phyloP scores from a whole-genome alignment of 2,797 vertebrate genomes.

The Furcifer pardalis region DNA sequence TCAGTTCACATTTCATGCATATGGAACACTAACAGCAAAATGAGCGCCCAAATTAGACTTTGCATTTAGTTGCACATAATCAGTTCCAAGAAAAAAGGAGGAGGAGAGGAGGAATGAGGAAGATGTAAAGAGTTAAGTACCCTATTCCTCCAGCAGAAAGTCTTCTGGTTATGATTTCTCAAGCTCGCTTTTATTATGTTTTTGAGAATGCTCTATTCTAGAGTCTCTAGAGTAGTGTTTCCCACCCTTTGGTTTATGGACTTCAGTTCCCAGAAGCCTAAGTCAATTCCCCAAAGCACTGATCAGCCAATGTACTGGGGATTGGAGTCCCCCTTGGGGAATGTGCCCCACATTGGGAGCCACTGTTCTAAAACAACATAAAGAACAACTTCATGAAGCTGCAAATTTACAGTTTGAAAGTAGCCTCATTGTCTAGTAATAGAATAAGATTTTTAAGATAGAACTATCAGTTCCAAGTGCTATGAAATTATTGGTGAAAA shows the following conservation, averaged over 20 bases:
- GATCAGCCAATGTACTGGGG: no score
- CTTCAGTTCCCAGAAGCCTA: no score
- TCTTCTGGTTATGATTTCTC: background rate
- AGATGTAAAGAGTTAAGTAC: background rate
- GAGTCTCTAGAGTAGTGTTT: no score
- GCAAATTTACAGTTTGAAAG: background rate
- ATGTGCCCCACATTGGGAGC: no score
- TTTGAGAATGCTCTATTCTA: no score
- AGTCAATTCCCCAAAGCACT: no score
- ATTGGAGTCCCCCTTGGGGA: no score
- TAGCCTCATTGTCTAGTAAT: background rate
- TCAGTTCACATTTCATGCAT: background rate
- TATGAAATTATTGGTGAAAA: background rate
- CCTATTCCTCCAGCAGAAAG: background rate
- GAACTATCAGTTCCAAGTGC: background rate
- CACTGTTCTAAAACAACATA: background rate
- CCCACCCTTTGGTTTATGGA: no score
- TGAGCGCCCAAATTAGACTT: background rate
- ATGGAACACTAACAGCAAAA: background rate
- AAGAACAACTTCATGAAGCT: background rate
- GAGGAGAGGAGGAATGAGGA: background rate
- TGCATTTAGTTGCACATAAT: background rate
- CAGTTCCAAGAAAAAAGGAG: no score
- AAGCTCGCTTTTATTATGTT: background rate
- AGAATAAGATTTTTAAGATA: background rate